Evolutionary conservation across 2,797 vertebrate genomes (phyloP).

Genomic region (Liparis tanakae): DNA sequence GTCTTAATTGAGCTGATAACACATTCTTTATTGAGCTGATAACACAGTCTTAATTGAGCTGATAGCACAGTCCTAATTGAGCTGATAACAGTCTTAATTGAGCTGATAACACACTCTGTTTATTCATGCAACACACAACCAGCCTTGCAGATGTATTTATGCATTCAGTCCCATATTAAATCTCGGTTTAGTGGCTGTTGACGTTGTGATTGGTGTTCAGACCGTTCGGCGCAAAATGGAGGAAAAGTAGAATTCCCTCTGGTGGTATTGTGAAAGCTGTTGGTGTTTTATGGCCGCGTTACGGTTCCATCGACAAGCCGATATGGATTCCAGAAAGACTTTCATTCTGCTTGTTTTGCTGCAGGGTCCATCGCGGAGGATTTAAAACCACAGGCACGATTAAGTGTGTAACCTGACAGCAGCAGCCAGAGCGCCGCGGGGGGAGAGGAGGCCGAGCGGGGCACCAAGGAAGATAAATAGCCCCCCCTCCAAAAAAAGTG

Average conservation of each 20-base stretch:
- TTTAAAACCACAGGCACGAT: constrained; percentile 64
- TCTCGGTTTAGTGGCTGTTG: not conserved
- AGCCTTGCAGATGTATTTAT: constrained; percentile 11
- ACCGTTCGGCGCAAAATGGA: constrained; percentile 1
- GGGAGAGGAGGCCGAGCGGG: constrained; percentile 53
- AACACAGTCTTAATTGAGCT: too few relatives aligned
- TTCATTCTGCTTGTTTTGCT: constrained; percentile 46
- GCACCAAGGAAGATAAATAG: constrained; percentile 63
- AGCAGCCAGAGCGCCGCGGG: constrained; percentile 50
- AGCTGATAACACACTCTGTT: not conserved
- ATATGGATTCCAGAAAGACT: constrained; percentile 39
- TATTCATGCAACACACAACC: constrained; percentile 4
- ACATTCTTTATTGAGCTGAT: too few relatives aligned
- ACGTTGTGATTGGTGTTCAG: constrained; percentile 5
- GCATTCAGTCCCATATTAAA: not conserved
- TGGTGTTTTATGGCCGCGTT: constrained; percentile 32
- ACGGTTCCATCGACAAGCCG: constrained; percentile 24
- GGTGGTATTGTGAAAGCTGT: constrained; percentile 17
- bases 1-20: too few relatives aligned
- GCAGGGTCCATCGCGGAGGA: constrained; percentile 40
- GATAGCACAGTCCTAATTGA: too few relatives aligned
- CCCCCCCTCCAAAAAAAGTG: constrained; percentile 8
- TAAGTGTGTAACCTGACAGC: constrained; percentile 63
- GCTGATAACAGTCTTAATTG: too few relatives aligned
- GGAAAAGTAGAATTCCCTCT: constrained; percentile 17